phyloP scores from a whole-genome alignment of 2,888 invertebrate genomes.

The Ptychoptera albimana region DNA sequence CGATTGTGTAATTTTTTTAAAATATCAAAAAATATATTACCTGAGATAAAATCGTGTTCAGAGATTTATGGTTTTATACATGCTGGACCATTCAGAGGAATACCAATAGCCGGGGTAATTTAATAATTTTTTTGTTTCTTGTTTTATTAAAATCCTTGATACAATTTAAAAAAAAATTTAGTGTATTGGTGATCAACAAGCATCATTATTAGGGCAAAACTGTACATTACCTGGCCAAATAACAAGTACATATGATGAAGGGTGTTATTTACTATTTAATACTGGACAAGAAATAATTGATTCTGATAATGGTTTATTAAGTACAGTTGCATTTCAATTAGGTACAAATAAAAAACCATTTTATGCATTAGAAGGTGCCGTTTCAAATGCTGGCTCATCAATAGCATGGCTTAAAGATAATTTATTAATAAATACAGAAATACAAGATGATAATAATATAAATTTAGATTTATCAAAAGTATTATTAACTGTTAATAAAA shows the following conservation, averaged over 20 bases:
- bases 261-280: constrained; percentile 88
- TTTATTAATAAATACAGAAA: constrained; percentile 52
- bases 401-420: constrained; percentile 84
- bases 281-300: constrained; percentile 67
- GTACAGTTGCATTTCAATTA: constrained; percentile 82
- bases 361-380: constrained; percentile 88
- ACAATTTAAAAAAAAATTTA: constrained; percentile 22
- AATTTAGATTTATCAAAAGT: constrained; percentile 1
- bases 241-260: constrained; percentile 91
- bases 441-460: constrained; percentile 1
- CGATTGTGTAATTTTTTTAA: constrained; percentile 75
- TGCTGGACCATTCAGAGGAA: constrained; percentile 55
- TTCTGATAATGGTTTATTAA: constrained; percentile 74
- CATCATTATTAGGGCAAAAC: constrained; percentile 82
- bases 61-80: constrained; percentile 78
- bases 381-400: constrained; percentile 70
- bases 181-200: constrained; percentile 92
- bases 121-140: constrained; percentile 15
- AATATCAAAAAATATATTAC: constrained; percentile 68
- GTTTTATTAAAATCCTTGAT: constrained; percentile 2
- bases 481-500: background rate
- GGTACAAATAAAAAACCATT: constrained; percentile 51
- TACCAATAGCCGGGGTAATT: constrained; percentile 81
- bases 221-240: constrained; percentile 79
- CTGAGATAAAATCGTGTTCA: constrained; percentile 77